These are phyloP conservation scores for Takifugu bimaculatus DNA, from an alignment of 2,113 vertebrate genomes.

Conservation along the genomic window DNA sequence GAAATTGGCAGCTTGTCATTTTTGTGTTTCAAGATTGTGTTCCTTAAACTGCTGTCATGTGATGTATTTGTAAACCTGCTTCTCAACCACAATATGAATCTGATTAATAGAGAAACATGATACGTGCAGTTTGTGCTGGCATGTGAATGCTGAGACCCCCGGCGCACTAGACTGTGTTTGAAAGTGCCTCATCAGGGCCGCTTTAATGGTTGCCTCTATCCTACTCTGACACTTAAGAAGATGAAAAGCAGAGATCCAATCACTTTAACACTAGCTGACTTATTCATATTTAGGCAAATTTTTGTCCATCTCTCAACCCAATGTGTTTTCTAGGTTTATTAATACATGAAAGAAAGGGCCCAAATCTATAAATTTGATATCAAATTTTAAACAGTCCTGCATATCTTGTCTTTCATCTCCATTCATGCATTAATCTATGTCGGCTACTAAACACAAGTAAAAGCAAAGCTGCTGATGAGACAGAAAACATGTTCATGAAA, in stretches of 20 bases:
- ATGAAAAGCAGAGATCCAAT: constrained; percentile 70
- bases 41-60: too few relatives aligned
- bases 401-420: constrained; percentile 73
- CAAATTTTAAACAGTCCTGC: constrained; percentile 71
- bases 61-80: neutral
- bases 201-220: constrained; percentile 56
- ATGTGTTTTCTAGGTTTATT: constrained; percentile 71
- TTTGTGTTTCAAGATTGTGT: too few relatives aligned
- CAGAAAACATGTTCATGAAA: too few relatives aligned
- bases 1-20: too few relatives aligned
- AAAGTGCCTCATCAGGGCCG: constrained; percentile 43
- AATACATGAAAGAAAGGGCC: constrained; percentile 78
- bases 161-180: constrained; percentile 21
- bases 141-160: constrained; percentile 7
- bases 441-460: constrained; percentile 46
- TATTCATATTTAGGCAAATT: constrained; percentile 77
- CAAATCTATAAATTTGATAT: constrained; percentile 73
- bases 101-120: too few relatives aligned
- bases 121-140: neutral
- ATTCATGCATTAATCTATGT: constrained; percentile 61
- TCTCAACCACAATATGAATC: neutral
- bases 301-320: constrained; percentile 68
- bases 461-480: constrained; percentile 31
- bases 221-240: constrained; percentile 58
- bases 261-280: constrained; percentile 71